These are phyloP conservation scores for Paratilapia polleni DNA, from an alignment of 2,113 vertebrate species.

Conservation along the genomic window DNA sequence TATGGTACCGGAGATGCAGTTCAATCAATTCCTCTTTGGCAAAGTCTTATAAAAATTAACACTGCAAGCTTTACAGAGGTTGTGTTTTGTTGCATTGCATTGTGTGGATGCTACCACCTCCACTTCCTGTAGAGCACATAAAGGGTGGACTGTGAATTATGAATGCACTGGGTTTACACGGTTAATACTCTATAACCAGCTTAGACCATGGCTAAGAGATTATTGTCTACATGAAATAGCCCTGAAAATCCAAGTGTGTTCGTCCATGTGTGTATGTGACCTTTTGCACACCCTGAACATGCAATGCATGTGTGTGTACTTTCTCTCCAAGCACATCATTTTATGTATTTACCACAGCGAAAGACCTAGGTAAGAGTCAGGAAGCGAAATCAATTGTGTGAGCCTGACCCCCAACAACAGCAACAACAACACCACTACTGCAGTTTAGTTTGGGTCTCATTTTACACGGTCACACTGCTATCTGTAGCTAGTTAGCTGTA, in stretches of 20 bases:
- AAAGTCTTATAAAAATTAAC: neutral
- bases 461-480: conserved; percentile 24
- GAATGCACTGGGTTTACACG: neutral
- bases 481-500: conserved; percentile 39
- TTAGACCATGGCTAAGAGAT: neutral
- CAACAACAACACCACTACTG: conserved; percentile 8
- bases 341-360: neutral
- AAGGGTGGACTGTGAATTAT: neutral
- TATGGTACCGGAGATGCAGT: neutral
- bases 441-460: conserved; percentile 26
- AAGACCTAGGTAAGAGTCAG: neutral
- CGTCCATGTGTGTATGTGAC: neutral
- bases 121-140: neutral
- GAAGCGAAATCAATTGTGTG: conserved; percentile 31
- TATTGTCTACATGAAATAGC: neutral
- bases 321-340: neutral
- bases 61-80: neutral
- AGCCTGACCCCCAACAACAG: conserved; percentile 12
- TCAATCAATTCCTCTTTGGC: neutral
- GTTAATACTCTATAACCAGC: neutral
- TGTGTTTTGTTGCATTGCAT: neutral
- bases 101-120: neutral
- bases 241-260: neutral
- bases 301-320: neutral
- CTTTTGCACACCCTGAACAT: neutral